phyloP scores from a whole-genome alignment of 2,797 vertebrate species.

The Diglossa cyanea region DNA sequence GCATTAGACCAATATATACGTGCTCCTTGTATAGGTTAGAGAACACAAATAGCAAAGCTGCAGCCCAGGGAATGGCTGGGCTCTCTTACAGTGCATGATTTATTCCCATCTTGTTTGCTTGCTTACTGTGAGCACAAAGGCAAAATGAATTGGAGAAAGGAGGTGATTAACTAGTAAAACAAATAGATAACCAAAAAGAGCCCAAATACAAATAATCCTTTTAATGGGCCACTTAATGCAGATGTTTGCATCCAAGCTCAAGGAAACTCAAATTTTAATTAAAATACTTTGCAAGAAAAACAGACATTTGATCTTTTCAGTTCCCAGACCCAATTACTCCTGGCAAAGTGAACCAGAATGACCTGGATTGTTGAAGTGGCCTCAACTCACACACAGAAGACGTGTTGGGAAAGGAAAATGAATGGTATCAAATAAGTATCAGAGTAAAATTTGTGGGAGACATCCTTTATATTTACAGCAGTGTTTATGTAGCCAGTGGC shows the following conservation, averaged over 20 bases:
- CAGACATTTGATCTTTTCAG: slow-evolving; percentile 29
- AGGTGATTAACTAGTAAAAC: slow-evolving; percentile 34
- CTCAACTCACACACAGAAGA: background rate
- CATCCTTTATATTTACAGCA: slow-evolving; percentile 66
- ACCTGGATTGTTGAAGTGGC: background rate
- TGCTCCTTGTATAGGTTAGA: slow-evolving; percentile 20
- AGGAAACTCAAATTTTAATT: slow-evolving; percentile 70
- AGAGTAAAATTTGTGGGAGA: slow-evolving; percentile 57
- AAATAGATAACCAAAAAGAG: background rate
- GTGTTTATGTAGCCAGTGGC: slow-evolving; percentile 54
- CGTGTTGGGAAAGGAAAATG: slow-evolving; percentile 22
- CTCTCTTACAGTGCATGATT: background rate
- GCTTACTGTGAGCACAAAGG: slow-evolving; percentile 40
- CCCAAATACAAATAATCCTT: slow-evolving; percentile 1
- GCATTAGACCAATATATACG: background rate
- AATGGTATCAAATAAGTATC: slow-evolving; percentile 47
- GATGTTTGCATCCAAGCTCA: slow-evolving; percentile 24
- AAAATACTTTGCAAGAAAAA: slow-evolving; percentile 60
- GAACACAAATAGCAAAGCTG: slow-evolving; percentile 26
- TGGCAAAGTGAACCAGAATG: background rate
- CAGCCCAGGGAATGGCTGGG: background rate
- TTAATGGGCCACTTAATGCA: background rate
- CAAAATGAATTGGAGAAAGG: background rate
- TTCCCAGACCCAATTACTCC: background rate
- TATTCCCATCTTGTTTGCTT: background rate